Percentiles rank a stretch among this genome's conserved stretches.
Conservation (phyloP, 2,113 vertebrate species). For the Clarias gariepinus region DNA sequence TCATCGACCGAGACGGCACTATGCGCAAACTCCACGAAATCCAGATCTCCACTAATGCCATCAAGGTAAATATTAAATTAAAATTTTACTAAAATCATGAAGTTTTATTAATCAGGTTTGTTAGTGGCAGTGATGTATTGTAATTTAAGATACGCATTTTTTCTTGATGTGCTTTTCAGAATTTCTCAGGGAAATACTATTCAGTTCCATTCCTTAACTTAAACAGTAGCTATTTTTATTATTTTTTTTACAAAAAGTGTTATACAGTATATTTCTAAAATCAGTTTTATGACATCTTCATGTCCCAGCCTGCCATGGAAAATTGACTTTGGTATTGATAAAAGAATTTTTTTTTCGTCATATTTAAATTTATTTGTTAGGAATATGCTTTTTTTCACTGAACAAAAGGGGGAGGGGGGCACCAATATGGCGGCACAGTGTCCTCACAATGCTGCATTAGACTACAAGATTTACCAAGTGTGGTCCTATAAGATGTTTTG, state of each 20-base stretch:
- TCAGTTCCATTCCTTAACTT: neutral
- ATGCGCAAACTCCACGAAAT: conserved; percentile 98
- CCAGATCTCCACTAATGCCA: conserved; percentile 97
- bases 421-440: no score
- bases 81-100: neutral
- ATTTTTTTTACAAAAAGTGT: no score
- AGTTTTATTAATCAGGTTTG: neutral
- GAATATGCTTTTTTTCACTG: no score
- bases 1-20: conserved; percentile 96
- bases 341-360: neutral
- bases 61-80: conserved; percentile 81
- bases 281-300: neutral
- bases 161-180: neutral
- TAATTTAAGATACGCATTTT: neutral
- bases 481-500: no score
- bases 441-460: no score
- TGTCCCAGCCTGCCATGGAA: neutral
- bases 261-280: no score
- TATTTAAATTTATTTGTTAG: no score
- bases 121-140: neutral
- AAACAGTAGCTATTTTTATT: neutral
- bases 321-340: neutral
- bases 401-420: no score
- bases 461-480: no score
- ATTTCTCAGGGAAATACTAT: neutral